Evolutionary conservation across 2,113 vertebrate species (phyloP), one percentile per base, ranked within the genome.

Genomic region (Illadopsis cleaveri): DNA sequence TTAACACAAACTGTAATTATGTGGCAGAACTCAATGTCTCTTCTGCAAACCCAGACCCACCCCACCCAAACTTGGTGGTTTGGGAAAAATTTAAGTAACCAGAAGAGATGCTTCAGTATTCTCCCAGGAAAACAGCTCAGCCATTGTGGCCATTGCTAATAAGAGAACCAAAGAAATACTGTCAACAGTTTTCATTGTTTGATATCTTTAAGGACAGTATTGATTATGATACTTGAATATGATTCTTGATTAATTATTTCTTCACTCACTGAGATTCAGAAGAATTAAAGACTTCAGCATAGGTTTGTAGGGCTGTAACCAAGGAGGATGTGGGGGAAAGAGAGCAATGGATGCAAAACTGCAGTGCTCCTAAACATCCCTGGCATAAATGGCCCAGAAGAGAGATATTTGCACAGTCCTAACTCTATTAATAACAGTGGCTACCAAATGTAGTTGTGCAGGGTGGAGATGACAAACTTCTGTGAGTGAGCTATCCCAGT

Each of bases 1-100:
- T 73, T 47, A 15, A 47, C 9, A 27, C 2, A 30, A 86, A 9
- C 5, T 44, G 1, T 13, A 50, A 19, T 53, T 64, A 50, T 4
- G 2, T 40, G 11, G 12, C 48, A 70, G 27, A 91, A 64, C 5
- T 62, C 19, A 3, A 5, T 0, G 1, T 14, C 16, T 35, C 4
- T 57, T 78, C 75, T 58, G 60, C 19, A 86, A 66, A 65, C 12
- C 10, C 61, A 70, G 19, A 69, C 10, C 5, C 28, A 68, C 7
- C 15, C 40, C 16, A 60, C 10, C 6, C 12, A 72, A 25, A 70
- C 27, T 5, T 42, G 5, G 28, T 42, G 76, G 28, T 56, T 61
- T 71, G 62, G 27, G 12, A 28, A 71, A 27, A 80, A n/a, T 48
- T 83, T 47, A 33, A 48, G 21, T 13, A 83, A 28, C 10, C 11